Percentiles rank a stretch among this genome's conserved stretches.
Conservation (phyloP, 2,888 invertebrate species). For the Lucinisca nassula region DNA sequence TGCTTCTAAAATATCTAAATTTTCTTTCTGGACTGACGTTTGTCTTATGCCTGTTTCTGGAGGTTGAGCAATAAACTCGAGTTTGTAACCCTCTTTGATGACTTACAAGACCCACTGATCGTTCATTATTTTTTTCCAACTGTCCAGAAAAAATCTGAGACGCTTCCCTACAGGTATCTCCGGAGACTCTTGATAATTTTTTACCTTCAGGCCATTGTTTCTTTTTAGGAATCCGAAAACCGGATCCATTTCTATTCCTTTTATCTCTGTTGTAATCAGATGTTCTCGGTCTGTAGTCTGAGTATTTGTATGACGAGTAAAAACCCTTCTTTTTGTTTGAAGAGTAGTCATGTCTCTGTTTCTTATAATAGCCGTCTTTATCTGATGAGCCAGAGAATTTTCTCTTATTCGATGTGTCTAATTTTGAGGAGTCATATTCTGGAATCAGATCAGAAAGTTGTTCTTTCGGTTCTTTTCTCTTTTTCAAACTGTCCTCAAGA, state of each 20-base stretch:
- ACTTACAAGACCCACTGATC: slow-evolving; percentile 52
- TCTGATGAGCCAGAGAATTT: not conserved
- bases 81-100: slow-evolving; percentile 50
- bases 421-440: slow-evolving; percentile 17
- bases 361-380: no score
- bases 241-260: not conserved
- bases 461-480: slow-evolving; percentile 62
- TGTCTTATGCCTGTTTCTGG: slow-evolving; percentile 29
- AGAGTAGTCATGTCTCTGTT: no score
- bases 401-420: not conserved
- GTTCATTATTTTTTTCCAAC: slow-evolving; percentile 53
- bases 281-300: not conserved
- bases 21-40: slow-evolving; percentile 23
- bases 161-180: slow-evolving; percentile 62
- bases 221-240: not conserved
- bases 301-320: not conserved
- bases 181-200: not conserved
- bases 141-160: slow-evolving; percentile 40
- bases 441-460: slow-evolving; percentile 38
- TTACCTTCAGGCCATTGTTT: no score
- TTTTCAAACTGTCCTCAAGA: slow-evolving; percentile 43
- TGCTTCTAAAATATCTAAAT: not conserved
- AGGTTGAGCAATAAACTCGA: slow-evolving; percentile 46
- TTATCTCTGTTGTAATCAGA: not conserved
- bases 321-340: not conserved